These are phyloP conservation scores for Muraenolepis orangiensis DNA, from an alignment of 2,797 vertebrate species.

Conservation along the genomic window DNA sequence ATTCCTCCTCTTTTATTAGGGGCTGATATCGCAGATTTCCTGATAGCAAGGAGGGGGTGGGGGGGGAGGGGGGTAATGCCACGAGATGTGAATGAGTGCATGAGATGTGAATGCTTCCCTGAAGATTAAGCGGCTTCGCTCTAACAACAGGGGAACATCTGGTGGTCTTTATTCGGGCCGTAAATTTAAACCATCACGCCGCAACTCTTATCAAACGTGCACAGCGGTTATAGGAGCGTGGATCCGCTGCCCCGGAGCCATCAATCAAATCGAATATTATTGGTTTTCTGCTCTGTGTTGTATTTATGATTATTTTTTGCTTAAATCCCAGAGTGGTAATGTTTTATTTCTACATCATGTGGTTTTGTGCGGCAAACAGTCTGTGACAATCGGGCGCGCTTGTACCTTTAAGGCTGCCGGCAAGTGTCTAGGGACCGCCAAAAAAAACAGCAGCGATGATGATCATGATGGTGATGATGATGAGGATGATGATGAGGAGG, in stretches of 20 bases:
- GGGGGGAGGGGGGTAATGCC: background rate
- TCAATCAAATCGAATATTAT: background rate
- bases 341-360: constrained; percentile 32
- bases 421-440: constrained; percentile 44
- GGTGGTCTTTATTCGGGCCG: background rate
- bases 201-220: no score
- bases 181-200: no score
- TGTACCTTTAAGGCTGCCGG: constrained; percentile 48
- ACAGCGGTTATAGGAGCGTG: no score
- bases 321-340: constrained; percentile 33
- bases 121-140: background rate
- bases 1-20: constrained; percentile 12
- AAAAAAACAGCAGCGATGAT: constrained; percentile 22
- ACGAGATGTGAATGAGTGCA: no score
- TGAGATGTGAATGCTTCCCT: background rate
- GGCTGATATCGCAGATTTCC: background rate
- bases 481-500: constrained; percentile 27
- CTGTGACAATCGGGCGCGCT: constrained; percentile 46
- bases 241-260: no score
- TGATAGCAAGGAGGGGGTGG: no score
- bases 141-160: background rate
- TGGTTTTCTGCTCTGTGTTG: background rate
- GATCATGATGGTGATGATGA: constrained; percentile 21
- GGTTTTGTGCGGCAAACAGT: constrained; percentile 39
- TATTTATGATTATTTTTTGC: background rate